phyloP scores from a whole-genome alignment of 2,113 vertebrate species.

The Theristicus caerulescens region DNA sequence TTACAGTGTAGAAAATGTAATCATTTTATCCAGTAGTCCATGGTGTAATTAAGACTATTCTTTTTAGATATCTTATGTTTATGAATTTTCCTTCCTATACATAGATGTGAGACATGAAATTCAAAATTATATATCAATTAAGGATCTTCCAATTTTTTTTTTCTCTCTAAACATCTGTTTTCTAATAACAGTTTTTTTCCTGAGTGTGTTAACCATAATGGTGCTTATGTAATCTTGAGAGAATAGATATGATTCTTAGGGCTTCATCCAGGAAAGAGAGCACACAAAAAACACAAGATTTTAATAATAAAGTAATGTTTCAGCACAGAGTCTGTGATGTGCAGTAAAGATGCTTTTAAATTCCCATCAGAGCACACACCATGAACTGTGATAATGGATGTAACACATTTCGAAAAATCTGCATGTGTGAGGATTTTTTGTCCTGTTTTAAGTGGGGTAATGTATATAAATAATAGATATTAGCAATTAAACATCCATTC shows the following conservation, averaged over 20 bases:
- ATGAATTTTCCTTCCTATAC: conserved; percentile 67
- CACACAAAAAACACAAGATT: conserved; percentile 60
- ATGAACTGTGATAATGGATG: conserved; percentile 80
- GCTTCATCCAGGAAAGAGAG: conserved; percentile 40
- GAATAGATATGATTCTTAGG: conserved; percentile 39
- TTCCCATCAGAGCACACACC: conserved; percentile 79
- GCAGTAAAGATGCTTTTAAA: conserved; percentile 79
- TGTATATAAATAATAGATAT: conserved; percentile 82
- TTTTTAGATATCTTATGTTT: conserved; percentile 71
- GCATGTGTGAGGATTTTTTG: conserved; percentile 73
- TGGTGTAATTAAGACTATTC: conserved; percentile 78
- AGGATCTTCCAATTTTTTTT: conserved; percentile 30
- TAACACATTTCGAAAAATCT: conserved; percentile 76
- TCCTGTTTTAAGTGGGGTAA: conserved; percentile 70
- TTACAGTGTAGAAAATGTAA: conserved; percentile 78
- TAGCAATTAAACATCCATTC: conserved; percentile 80
- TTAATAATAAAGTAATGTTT: conserved; percentile 74
- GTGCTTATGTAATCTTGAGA: conserved; percentile 45
- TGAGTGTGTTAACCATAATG: conserved; percentile 31
- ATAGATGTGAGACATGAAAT: conserved; percentile 61
- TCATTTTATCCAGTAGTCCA: conserved; percentile 76
- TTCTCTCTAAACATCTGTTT: conserved; percentile 36
- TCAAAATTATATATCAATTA: conserved; percentile 70
- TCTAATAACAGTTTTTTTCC: conserved; percentile 8
- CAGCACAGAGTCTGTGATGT: conserved; percentile 63